Evolutionary conservation across 2,797 vertebrate species (phyloP).

Genomic region (Neomorphus geoffroyi): DNA sequence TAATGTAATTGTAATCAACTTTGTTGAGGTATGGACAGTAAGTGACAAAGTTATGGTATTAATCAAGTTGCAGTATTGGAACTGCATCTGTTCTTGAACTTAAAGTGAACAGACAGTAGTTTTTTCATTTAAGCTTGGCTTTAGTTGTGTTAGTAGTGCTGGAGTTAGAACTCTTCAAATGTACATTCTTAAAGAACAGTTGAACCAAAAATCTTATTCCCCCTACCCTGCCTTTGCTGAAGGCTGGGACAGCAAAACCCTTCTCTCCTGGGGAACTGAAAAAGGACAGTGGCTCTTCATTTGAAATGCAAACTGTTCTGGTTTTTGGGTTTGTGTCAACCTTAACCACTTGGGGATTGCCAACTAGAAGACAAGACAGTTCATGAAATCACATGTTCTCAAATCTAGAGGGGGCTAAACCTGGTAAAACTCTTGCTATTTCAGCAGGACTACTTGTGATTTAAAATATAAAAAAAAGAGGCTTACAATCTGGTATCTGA

Average conservation of each 20-base stretch:
- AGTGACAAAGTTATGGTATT: conserved; percentile 19
- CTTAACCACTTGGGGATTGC: not conserved
- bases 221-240: not conserved
- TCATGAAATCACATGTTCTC: not conserved
- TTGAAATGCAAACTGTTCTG: not conserved
- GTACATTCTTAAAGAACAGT: not conserved
- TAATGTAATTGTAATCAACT: conserved; percentile 32
- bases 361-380: not conserved
- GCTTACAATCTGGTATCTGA: not conserved
- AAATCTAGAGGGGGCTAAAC: not conserved
- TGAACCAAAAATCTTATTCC: not conserved
- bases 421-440: not conserved
- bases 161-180: not conserved
- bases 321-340: not conserved
- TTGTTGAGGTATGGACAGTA: not conserved
- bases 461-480: not conserved
- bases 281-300: not conserved
- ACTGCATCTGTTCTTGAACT: not conserved
- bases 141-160: not conserved
- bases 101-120: not conserved
- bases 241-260: not conserved
- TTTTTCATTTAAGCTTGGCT: not conserved
- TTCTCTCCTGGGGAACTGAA: not conserved
- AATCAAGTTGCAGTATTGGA: not conserved
- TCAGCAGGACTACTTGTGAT: not conserved